Conservation (phyloP, 2,113 vertebrate genomes). For the Chamaetylas fuelleborni region DNA sequence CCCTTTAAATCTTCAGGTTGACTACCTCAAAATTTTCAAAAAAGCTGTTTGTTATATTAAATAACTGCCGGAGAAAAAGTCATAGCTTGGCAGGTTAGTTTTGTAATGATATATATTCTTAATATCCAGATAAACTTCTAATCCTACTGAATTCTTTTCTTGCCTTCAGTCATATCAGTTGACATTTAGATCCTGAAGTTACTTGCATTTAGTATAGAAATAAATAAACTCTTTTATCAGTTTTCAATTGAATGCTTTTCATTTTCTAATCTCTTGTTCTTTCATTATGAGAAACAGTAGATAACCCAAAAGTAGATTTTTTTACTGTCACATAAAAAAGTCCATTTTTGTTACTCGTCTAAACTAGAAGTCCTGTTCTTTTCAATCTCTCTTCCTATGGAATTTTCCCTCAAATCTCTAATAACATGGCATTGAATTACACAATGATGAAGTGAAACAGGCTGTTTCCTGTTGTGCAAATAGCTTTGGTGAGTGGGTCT, state of each 20-base stretch:
- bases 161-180: neutral
- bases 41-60: neutral
- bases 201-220: neutral
- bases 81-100: neutral
- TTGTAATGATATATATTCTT: neutral
- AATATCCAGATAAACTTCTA: conserved; percentile 24
- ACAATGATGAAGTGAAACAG: neutral
- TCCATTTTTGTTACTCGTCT: neutral
- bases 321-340: neutral
- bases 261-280: conserved; percentile 17
- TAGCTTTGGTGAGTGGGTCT: neutral
- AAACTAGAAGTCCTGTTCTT: neutral
- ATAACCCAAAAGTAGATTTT: neutral
- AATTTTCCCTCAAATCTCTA: neutral
- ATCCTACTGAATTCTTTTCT: neutral
- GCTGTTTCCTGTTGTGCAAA: conserved; percentile 14
- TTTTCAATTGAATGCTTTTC: conserved; percentile 23
- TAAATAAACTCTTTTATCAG: conserved; percentile 37
- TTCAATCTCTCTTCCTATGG: neutral
- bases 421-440: neutral
- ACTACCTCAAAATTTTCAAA: neutral
- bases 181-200: conserved; percentile 13
- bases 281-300: conserved; percentile 17
- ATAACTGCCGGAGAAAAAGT: neutral
- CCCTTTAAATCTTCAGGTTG: neutral